These are phyloP conservation scores for Lateolabrax maculatus DNA, from an alignment of 2,797 vertebrate species.

Conservation along the genomic window DNA sequence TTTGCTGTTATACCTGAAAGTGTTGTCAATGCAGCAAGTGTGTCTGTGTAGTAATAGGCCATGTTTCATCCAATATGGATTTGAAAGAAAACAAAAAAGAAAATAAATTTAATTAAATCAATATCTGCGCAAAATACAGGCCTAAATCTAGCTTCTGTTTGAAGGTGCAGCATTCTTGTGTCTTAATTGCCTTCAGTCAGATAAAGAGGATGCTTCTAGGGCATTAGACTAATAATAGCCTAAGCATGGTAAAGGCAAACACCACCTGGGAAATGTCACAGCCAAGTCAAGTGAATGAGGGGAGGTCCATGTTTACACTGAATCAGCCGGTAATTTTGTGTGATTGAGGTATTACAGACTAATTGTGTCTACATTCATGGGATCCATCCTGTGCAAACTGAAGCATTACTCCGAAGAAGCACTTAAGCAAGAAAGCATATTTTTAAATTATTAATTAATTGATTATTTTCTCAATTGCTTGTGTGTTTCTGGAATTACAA, in stretches of 20 bases:
- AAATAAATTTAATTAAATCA: not conserved
- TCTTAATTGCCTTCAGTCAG: constrained; percentile 50
- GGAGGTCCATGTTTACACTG: constrained; percentile 72
- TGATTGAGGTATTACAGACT: constrained; percentile 82
- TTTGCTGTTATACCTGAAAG: not conserved
- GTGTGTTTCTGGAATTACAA: constrained; percentile 75
- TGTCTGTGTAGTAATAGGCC: not conserved
- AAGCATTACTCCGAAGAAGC: constrained; percentile 67
- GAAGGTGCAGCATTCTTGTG: constrained; percentile 23
- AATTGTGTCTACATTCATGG: constrained; percentile 74
- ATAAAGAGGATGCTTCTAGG: constrained; percentile 70
- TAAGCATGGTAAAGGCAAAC: constrained; percentile 64
- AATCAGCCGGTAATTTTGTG: constrained; percentile 80
- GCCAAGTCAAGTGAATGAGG: constrained; percentile 75
- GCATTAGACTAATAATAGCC: constrained; percentile 73
- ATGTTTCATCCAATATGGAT: not conserved
- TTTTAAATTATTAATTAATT: too few species aligned
- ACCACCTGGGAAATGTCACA: constrained; percentile 84
- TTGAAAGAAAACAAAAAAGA: not conserved
- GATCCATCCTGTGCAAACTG: constrained; percentile 66
- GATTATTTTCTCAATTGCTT: constrained; percentile 77
- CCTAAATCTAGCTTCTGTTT: not conserved
- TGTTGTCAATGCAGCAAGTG: not conserved
- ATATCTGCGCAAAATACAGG: constrained; percentile 3
- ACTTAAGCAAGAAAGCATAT: constrained; percentile 67